A percentile compares a stretch with the other conserved stretches of the same genome.
Conservation (phyloP, 2,888 invertebrate species). For the Phasia obesa region DNA sequence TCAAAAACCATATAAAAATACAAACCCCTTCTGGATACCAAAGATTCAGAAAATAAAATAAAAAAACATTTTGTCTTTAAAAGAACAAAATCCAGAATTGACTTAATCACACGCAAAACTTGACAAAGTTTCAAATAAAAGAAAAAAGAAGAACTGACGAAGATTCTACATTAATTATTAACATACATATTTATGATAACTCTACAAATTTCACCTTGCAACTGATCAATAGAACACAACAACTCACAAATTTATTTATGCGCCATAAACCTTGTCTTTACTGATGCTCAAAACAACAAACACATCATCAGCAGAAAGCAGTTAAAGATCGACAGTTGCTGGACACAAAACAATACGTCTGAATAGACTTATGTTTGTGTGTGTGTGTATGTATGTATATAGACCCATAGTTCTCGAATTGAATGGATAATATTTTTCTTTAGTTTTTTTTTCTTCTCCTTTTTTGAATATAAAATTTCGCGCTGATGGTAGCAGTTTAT, state of each 20-base stretch:
- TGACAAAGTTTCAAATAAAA: conserved; percentile 67
- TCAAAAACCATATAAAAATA: conserved; percentile 3
- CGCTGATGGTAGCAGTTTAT: conserved; percentile 74
- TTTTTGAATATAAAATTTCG: conserved; percentile 70
- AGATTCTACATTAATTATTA: conserved; percentile 56
- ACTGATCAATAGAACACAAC: conserved; percentile 60
- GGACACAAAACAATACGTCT: conserved; percentile 38
- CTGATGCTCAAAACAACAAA: conserved; percentile 8
- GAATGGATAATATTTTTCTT: conserved; percentile 35
- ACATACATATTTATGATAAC: conserved; percentile 67
- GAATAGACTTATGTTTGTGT: conserved; percentile 30
- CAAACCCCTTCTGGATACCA: conserved; percentile 36
- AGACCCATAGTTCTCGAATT: conserved; percentile 11
- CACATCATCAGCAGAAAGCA: conserved; percentile 10
- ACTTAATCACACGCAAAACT: conserved; percentile 47
- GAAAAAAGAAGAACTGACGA: background rate
- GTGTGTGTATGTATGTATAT: too few relatives aligned
- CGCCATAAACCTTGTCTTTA: conserved; percentile 66
- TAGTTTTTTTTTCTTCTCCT: background rate
- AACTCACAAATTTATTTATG: conserved; percentile 58
- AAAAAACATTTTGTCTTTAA: conserved; percentile 52
- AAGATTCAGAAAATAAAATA: conserved; percentile 20
- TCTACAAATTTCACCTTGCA: conserved; percentile 70
- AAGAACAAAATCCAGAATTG: conserved; percentile 30
- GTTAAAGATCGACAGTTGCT: conserved; percentile 30